phyloP scores from a whole-genome alignment of 2,113 vertebrate genomes.

The Boulengeromyrus knoepffleri region DNA sequence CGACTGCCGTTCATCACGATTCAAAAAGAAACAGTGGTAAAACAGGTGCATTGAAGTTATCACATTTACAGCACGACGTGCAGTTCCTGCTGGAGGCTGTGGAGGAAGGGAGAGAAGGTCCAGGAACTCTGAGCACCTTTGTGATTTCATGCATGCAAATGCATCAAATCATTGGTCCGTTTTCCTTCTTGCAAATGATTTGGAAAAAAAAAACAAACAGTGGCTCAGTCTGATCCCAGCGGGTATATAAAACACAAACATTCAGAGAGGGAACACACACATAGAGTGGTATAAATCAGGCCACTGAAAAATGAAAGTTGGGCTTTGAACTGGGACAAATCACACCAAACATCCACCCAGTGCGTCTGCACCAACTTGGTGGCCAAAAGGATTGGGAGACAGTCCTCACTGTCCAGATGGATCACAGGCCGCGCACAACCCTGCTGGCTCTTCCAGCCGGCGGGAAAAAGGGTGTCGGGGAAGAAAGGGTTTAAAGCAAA shows the following conservation, averaged over 20 bases:
- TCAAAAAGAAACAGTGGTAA: background rate
- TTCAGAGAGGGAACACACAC: background rate
- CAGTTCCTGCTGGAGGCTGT: background rate
- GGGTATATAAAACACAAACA: background rate
- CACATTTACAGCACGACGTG: background rate
- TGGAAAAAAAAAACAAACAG: background rate
- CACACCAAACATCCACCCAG: background rate
- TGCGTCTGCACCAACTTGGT: background rate
- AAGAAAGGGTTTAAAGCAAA: background rate
- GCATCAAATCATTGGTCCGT: background rate
- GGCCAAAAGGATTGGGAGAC: background rate
- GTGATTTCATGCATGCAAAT: no score
- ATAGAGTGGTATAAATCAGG: background rate
- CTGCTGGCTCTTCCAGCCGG: background rate
- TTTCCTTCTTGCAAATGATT: background rate
- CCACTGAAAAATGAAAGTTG: background rate
- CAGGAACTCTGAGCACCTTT: background rate
- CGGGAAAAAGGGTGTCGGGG: background rate
- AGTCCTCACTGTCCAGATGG: background rate
- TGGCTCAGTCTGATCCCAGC: background rate
- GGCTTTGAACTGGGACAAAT: conserved; percentile 3
- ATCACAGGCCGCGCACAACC: background rate
- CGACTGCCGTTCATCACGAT: background rate
- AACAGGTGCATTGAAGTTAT: background rate
- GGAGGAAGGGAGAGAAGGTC: background rate